phyloP scores from a whole-genome alignment of 2,888 invertebrate genomes.

The Phragmatobia fuliginosa region DNA sequence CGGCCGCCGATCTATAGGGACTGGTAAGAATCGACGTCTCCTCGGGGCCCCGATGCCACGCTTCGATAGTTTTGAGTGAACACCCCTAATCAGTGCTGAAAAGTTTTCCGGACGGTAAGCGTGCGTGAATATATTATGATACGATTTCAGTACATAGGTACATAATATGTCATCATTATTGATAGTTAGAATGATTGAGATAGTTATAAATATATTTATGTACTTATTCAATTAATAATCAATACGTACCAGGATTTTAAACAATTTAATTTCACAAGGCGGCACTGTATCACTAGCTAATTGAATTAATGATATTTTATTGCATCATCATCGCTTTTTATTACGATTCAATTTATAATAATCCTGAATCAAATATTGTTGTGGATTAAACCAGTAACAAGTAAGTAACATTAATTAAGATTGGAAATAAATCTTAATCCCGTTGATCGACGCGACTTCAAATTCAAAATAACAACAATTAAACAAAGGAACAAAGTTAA shows the following conservation, averaged over 20 bases:
- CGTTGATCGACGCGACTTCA: conserved; percentile 55
- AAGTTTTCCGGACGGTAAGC: conserved; percentile 51
- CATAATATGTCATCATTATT: conserved; percentile 22
- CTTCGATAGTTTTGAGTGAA: conserved; percentile 59
- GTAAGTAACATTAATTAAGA: conserved; percentile 44
- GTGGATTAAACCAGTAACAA: conserved; percentile 33
- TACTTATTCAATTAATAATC: neutral
- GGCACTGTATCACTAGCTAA: conserved; percentile 10
- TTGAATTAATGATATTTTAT: conserved; percentile 19
- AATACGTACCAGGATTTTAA: neutral
- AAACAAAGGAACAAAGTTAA: conserved; percentile 71
- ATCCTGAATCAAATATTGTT: conserved; percentile 18
- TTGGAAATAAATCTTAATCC: conserved; percentile 51
- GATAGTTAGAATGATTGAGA: conserved; percentile 15
- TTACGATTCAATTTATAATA: conserved; percentile 18
- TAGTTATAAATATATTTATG: neutral
- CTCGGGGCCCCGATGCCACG: conserved; percentile 61
- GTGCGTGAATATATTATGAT: conserved; percentile 48
- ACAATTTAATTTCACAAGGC: conserved; percentile 14
- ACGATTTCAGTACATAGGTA: conserved; percentile 24
- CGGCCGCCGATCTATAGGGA: conserved; percentile 62
- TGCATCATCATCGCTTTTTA: conserved; percentile 11
- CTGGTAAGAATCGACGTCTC: conserved; percentile 61
- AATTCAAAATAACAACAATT: conserved; percentile 69
- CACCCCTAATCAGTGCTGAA: conserved; percentile 52